A percentile compares a stretch with the other conserved stretches of the same genome.
These are phyloP conservation scores for Pteruthius melanotis DNA, from an alignment of 2,113 vertebrate species.

Conservation along the genomic window DNA sequence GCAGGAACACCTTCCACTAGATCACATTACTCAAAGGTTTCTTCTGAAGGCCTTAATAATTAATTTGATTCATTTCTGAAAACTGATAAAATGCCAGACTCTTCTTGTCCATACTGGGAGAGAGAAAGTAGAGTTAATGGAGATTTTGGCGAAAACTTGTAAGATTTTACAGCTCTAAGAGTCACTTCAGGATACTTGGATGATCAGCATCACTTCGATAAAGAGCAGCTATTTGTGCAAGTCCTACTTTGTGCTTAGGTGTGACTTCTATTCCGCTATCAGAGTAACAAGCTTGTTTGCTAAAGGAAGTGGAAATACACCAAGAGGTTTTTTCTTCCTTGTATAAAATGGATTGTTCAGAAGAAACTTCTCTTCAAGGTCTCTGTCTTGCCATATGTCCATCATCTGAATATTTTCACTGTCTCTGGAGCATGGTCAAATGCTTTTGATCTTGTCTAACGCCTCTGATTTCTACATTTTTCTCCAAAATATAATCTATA, in stretches of 20 bases:
- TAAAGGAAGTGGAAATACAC: neutral
- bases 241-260: neutral
- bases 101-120: neutral
- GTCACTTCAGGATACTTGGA: neutral
- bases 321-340: fast-evolving
- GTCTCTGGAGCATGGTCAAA: neutral
- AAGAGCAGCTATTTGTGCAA: neutral
- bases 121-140: neutral
- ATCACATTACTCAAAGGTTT: neutral
- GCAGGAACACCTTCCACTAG: neutral
- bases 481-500: neutral
- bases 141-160: neutral
- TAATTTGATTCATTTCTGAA: neutral
- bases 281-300: neutral
- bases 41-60: neutral
- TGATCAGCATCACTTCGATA: neutral
- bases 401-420: neutral
- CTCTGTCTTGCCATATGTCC: neutral
- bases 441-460: neutral
- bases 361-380: neutral
- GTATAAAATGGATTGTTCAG: neutral
- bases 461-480: neutral
- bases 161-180: neutral
- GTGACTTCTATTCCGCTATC: neutral
- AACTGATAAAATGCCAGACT: neutral